Percentiles rank a stretch among this genome's conserved stretches.
phyloP scores from a whole-genome alignment of 2,797 vertebrate species.

The Macrochelys suwanniensis region DNA sequence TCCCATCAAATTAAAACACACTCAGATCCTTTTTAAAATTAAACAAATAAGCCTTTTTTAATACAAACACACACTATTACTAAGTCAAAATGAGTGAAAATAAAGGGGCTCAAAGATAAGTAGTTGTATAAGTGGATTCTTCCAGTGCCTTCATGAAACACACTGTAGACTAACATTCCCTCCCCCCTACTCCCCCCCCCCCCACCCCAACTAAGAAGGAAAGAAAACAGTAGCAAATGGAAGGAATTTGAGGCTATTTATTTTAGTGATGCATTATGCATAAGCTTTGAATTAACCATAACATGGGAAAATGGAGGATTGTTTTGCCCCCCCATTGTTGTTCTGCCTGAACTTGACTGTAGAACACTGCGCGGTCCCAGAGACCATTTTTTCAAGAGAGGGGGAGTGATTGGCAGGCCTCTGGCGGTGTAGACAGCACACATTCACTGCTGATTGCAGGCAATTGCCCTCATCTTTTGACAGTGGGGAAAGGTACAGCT shows the following conservation, averaged over 20 bases:
- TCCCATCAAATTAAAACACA: constrained; percentile 1
- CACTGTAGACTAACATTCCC: not conserved
- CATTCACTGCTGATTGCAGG: constrained; percentile 85
- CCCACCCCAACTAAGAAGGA: constrained; percentile 36
- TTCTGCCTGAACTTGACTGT: constrained; percentile 87
- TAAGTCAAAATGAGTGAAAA: constrained; percentile 50
- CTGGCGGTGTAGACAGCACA: constrained; percentile 79
- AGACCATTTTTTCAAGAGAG: constrained; percentile 71
- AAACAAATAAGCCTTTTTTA: constrained; percentile 18
- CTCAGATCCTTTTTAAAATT: constrained; percentile 36
- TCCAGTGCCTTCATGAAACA: constrained; percentile 4
- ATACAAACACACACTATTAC: constrained; percentile 9
- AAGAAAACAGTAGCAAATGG: constrained; percentile 47
- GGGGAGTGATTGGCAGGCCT: constrained; percentile 87
- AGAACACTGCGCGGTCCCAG: constrained; percentile 66
- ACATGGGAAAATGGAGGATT: constrained; percentile 63
- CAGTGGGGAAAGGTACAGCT: constrained; percentile 83
- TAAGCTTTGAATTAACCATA: constrained; percentile 56
- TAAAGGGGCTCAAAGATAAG: constrained; percentile 30
- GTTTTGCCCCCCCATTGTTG: constrained; percentile 63
- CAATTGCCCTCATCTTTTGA: constrained; percentile 87
- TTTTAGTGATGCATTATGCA: constrained; percentile 69
- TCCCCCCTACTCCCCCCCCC: too few species aligned
- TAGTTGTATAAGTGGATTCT: not conserved
- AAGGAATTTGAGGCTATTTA: constrained; percentile 50